phyloP scores from a whole-genome alignment of 2,113 vertebrate genomes.

The Cheirogaleus medius region DNA sequence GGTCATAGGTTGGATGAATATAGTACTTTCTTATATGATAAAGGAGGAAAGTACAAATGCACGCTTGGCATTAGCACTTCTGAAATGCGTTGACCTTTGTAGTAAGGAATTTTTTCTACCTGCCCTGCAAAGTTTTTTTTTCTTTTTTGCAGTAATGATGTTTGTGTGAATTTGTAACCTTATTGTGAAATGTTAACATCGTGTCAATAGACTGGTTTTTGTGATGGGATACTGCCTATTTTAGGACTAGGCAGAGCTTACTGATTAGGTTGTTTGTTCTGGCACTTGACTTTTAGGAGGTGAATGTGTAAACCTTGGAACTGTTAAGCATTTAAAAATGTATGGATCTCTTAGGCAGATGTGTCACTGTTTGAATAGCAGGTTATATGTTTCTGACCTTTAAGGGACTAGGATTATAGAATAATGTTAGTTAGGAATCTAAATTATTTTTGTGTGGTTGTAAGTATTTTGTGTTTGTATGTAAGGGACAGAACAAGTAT shows the following conservation, averaged over 20 bases:
- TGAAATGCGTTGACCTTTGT: neutral
- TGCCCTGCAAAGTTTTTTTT: neutral
- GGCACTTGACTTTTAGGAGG: constrained; percentile 9
- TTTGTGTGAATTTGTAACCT: neutral
- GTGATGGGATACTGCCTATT: neutral
- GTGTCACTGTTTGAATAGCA: neutral
- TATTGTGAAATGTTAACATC: neutral
- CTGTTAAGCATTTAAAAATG: neutral
- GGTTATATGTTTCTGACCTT: neutral
- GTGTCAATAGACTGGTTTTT: neutral
- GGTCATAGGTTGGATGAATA: neutral
- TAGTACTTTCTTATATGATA: fast-evolving
- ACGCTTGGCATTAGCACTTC: neutral
- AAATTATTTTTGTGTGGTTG: neutral
- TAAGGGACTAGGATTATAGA: neutral
- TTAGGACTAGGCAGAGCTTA: neutral
- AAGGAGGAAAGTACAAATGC: too few species aligned
- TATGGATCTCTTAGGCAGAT: neutral
- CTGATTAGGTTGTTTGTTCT: neutral
- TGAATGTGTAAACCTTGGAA: neutral
- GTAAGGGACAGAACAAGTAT: neutral
- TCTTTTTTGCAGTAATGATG: neutral
- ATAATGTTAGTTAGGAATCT: neutral
- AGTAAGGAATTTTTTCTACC: neutral
- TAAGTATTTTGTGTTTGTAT: constrained; percentile 8